Conservation (phyloP, 2,888 invertebrate species). For the Pantelozetes paolii region DNA sequence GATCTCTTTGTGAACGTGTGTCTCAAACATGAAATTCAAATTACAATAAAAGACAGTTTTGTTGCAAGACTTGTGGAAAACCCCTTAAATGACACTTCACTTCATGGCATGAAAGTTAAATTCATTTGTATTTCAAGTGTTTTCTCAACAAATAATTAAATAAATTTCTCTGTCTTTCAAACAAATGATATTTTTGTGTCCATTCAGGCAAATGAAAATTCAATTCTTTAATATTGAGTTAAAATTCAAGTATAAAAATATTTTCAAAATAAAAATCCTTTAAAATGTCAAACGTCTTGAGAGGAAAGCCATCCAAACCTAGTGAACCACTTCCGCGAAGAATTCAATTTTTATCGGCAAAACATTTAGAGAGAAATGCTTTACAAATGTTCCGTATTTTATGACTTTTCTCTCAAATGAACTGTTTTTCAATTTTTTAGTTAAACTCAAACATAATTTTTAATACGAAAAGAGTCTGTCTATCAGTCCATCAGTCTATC, state of each 20-base stretch:
- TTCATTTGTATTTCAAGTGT: too few species aligned
- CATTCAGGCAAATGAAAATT: too few species aligned
- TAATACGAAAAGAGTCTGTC: neutral
- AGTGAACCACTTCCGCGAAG: slow-evolving; percentile 21
- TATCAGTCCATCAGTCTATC: neutral
- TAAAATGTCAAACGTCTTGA: neutral
- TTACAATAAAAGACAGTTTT: too few species aligned
- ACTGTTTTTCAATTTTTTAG: neutral
- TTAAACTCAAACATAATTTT: neutral
- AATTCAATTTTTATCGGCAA: slow-evolving; percentile 10
- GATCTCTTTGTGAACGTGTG: too few species aligned
- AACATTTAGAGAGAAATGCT: neutral
- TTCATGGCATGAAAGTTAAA: neutral
- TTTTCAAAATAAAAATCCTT: slow-evolving; percentile 7
- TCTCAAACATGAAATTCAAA: too few species aligned
- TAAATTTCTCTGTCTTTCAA: too few species aligned
- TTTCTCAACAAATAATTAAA: too few species aligned
- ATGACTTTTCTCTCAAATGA: neutral
- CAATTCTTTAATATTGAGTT: neutral
- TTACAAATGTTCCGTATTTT: neutral
- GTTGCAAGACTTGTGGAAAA: too few species aligned
- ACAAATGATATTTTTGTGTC: neutral
- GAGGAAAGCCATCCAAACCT: neutral
- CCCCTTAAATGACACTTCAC: neutral
- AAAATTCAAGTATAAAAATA: neutral